These are phyloP conservation scores for Nasonia giraulti DNA, from an alignment of 1,140 invertebrate genomes.

Conservation along the genomic window DNA sequence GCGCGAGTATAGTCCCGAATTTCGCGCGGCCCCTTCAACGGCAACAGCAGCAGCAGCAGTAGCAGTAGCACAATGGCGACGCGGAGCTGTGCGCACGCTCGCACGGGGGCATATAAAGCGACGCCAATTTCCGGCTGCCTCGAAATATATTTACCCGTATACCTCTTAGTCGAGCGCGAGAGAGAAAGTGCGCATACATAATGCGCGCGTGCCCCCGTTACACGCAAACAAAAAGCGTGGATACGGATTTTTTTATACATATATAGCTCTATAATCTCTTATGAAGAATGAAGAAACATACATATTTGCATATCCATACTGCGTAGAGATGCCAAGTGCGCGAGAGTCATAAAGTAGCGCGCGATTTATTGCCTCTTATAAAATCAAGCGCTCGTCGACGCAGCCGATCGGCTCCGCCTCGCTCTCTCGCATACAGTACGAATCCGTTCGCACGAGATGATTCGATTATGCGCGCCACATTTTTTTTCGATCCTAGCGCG, in stretches of 20 bases:
- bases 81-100: not conserved
- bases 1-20: not conserved
- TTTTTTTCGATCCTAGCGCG: not conserved
- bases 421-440: not conserved
- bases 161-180: not conserved
- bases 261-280: not conserved
- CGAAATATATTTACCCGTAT: constrained; percentile 4
- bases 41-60: not conserved
- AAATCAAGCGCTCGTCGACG: constrained; percentile 2
- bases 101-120: not conserved
- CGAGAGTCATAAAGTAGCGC: not conserved
- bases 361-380: not conserved
- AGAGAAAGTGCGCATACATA: not conserved
- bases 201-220: not conserved
- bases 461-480: constrained; percentile 11
- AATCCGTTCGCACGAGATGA: constrained; percentile 1
- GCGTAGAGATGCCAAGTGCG: not conserved
- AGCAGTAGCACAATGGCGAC: not conserved
- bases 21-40: not conserved
- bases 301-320: no score
- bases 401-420: not conserved
- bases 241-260: not conserved
- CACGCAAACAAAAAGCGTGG: not conserved
- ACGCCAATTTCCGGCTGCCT: constrained; percentile 21
- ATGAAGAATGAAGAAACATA: not conserved